A percentile compares a stretch with the other conserved stretches of the same genome.
Conservation (phyloP, 2,113 vertebrate species). For the Opisthocomus hoazin region DNA sequence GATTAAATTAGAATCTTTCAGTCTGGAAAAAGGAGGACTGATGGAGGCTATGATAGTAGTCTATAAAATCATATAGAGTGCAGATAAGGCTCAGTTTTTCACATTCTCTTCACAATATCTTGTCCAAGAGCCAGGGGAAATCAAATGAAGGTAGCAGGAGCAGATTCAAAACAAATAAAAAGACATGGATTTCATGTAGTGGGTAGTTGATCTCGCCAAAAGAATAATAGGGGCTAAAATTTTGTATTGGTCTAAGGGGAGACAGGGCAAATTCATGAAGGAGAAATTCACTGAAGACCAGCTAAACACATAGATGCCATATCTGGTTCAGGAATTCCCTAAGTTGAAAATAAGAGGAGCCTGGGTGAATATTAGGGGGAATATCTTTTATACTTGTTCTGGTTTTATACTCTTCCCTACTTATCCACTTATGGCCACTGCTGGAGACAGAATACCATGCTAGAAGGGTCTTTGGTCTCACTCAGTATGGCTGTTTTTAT, state of each 20-base stretch:
- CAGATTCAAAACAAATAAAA: slow-evolving; percentile 14
- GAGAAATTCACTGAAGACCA: background rate
- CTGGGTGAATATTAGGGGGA: background rate
- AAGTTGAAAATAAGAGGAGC: background rate
- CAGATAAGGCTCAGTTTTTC: slow-evolving; percentile 25
- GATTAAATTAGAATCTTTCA: background rate
- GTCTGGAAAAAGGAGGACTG: background rate
- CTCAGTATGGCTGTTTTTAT: background rate
- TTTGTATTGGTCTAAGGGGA: background rate
- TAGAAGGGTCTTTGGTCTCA: background rate
- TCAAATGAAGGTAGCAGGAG: background rate
- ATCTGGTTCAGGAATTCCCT: background rate
- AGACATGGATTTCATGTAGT: background rate
- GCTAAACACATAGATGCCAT: background rate
- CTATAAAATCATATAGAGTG: background rate
- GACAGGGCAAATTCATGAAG: background rate
- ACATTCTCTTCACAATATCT: background rate
- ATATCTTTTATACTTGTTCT: background rate
- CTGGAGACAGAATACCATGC: background rate
- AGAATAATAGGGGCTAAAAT: background rate
- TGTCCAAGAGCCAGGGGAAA: slow-evolving; percentile 16
- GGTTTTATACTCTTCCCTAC: background rate
- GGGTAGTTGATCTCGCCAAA: background rate
- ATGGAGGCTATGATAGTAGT: background rate
- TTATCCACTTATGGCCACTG: background rate